phyloP scores from a whole-genome alignment of 1,140 invertebrate genomes.

The Neuroterus valhalla region DNA sequence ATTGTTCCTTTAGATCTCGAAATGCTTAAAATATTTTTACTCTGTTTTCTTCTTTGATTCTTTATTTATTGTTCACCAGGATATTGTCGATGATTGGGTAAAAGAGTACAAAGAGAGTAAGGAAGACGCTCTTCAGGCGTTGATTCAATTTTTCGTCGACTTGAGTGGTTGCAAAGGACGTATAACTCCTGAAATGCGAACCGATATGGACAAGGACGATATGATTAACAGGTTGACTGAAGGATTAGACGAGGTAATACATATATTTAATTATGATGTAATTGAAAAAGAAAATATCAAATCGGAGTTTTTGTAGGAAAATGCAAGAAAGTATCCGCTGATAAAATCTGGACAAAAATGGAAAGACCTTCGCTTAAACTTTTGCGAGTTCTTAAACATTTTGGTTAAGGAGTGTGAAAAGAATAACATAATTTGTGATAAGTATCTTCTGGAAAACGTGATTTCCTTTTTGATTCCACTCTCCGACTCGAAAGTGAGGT shows the following conservation, averaged over 20 bases:
- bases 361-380: constrained; percentile 97
- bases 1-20: no score
- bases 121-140: constrained; percentile 91
- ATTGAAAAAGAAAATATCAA: not conserved
- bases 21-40: constrained; percentile 33
- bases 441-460: constrained; percentile 99
- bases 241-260: constrained; percentile 95
- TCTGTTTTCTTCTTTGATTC: constrained; percentile 31
- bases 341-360: constrained; percentile 97
- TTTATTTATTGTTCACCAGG: constrained; percentile 74
- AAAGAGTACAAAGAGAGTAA: constrained; percentile 95
- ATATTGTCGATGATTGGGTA: constrained; percentile 99
- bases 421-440: constrained; percentile 99
- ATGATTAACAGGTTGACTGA: constrained; percentile 99
- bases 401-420: constrained; percentile 96
- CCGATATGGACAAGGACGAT: constrained; percentile 94
- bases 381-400: constrained; percentile 98
- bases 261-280: constrained; percentile 12
- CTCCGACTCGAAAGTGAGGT: constrained; percentile 98
- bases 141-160: constrained; percentile 99
- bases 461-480: constrained; percentile 97
- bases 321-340: constrained; percentile 95
- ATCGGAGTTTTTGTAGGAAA: constrained; percentile 80
- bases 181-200: constrained; percentile 94
- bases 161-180: constrained; percentile 97